Base-by-base conservation (phyloP, 2,888 invertebrate genomes). In the Masnerella sp. region DNA sequence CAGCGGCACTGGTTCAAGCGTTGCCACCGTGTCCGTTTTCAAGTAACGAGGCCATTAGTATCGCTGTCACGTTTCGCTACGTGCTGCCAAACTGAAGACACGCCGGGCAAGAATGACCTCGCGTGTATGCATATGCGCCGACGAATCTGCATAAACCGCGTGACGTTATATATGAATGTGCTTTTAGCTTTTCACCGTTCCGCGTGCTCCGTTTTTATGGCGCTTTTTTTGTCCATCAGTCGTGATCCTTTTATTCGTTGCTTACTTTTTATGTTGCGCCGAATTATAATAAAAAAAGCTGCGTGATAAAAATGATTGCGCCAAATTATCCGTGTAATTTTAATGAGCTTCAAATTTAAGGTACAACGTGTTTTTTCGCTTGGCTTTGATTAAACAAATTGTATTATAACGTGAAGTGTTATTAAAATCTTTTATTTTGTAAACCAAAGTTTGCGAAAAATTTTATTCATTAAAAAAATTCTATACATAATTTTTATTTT, bases 21-120 rank as follows among this genome's bases (percentile, higher is more conserved):
- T 54, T 49, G 15, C 45, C 61, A 45, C 25, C 51, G 49, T 68
- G 73, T 62, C 67, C 67, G 62, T 56, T 67, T 49, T 45, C 62
- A 54, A 72, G 76, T 77, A 79, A 79, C 77, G 73, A 77, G 77
- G 70, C 76, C 74, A 79, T 80, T 80, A 76, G 79, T 80, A 81
- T 75, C 77, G 79, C 74, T 78, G 78, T 79, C 80, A 81, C 80
- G 81, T 80, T 79, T 77, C 51, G 69, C 65, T 78, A 76, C 77
- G 78, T 76, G 78, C 70, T 59, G 73, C 65, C 71, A 74, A 74
- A 74, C 69, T 69, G 74, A 74, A 74, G 74, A 74, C 74, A 65
- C 45, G 64, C 52, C 30, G 68, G 18, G 68, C 73, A 73, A 64
- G 52, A 68, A 74, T 69, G 74, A 69, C 68, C 74, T 74, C 64